Conservation (phyloP, 2,113 vertebrate species). For the Camelus bactrianus region DNA sequence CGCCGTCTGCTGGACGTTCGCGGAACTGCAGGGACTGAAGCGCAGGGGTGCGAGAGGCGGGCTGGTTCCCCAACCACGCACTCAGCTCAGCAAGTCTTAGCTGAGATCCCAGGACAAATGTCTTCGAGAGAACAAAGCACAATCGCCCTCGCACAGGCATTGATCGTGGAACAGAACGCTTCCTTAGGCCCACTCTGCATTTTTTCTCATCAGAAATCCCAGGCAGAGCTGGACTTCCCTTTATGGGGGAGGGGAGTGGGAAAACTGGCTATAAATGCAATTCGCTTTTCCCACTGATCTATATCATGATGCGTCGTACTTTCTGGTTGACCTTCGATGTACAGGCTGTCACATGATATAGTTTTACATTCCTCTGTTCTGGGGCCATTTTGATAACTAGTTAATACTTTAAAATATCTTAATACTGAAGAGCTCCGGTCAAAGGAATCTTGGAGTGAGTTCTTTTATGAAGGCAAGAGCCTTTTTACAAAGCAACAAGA, state of each 20-base stretch:
- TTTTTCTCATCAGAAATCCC: background rate
- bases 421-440: background rate
- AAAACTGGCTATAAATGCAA: background rate
- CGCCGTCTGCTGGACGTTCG: background rate
- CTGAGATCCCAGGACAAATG: background rate
- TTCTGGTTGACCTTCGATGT: background rate
- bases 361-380: background rate
- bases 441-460: background rate
- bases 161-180: too few relatives aligned
- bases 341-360: background rate
- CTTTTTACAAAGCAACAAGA: background rate
- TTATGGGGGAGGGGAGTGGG: background rate
- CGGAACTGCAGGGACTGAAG: background rate
- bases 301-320: fast-evolving
- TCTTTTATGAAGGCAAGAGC: background rate
- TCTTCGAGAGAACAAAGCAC: background rate
- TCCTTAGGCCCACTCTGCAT: background rate
- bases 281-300: background rate
- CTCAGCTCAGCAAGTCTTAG: background rate
- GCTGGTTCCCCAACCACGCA: too few relatives aligned
- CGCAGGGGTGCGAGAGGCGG: fast-evolving
- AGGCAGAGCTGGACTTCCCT: background rate
- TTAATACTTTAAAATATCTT: background rate
- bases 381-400: background rate
- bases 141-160: background rate